Percentiles rank a stretch among this genome's conserved stretches.
Conservation (phyloP, 2,888 invertebrate genomes). For the Brachycybe producta region DNA sequence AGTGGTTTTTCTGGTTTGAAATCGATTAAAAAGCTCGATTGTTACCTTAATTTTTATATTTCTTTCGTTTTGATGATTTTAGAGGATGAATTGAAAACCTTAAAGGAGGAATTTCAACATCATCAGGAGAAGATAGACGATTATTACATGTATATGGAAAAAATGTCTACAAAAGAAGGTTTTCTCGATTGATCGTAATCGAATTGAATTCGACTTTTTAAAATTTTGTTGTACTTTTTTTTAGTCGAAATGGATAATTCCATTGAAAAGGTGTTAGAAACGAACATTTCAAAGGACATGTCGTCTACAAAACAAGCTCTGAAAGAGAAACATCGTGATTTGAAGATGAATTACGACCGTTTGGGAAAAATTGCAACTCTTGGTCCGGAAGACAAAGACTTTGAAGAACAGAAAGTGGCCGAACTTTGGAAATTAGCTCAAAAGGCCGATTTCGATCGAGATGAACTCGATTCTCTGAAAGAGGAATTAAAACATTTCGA, state of each 20-base stretch:
- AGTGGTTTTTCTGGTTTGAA: slow-evolving; percentile 68
- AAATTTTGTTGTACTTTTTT: neutral
- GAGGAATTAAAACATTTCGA: slow-evolving; percentile 78
- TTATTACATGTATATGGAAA: slow-evolving; percentile 63
- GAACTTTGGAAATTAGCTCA: slow-evolving; percentile 73
- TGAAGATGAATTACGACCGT: slow-evolving; percentile 65
- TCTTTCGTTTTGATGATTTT: no score
- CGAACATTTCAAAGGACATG: neutral
- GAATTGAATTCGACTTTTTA: neutral
- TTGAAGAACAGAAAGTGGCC: slow-evolving; percentile 80
- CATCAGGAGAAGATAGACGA: slow-evolving; percentile 88
- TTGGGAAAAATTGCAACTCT: slow-evolving; percentile 58
- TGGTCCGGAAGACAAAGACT: slow-evolving; percentile 69
- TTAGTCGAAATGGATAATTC: no score
- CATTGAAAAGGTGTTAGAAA: no score
- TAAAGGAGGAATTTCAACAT: slow-evolving; percentile 79
- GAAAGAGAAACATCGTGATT: slow-evolving; percentile 56
- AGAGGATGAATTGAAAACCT: slow-evolving; percentile 61
- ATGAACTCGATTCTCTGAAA: slow-evolving; percentile 70
- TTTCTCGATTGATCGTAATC: neutral
- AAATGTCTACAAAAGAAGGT: slow-evolving; percentile 45
- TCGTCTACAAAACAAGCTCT: slow-evolving; percentile 6
- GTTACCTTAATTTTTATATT: no score
- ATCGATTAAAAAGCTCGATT: no score
- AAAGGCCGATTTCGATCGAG: slow-evolving; percentile 61